A percentile compares a stretch with the other conserved stretches of the same genome.
These are phyloP conservation scores for Drosophila mimetica DNA, from an alignment of 2,888 invertebrate species.

Conservation along the genomic window DNA sequence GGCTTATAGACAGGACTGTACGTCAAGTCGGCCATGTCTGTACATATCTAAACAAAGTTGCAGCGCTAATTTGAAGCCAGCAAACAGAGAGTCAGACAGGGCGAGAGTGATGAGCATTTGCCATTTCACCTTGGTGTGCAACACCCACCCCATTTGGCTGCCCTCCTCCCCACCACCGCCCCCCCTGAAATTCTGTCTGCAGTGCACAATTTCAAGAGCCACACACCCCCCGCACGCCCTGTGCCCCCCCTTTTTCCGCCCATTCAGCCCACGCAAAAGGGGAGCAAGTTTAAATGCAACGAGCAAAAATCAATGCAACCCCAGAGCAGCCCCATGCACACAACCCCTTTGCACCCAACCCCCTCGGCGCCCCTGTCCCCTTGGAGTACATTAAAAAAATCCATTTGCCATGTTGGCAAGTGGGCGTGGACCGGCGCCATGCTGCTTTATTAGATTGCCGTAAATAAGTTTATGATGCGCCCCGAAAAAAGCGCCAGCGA, in stretches of 20 bases:
- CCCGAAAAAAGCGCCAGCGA: constrained; percentile 46
- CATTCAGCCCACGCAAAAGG: constrained; percentile 54
- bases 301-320: constrained; percentile 80
- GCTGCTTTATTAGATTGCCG: constrained; percentile 75
- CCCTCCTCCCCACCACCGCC: neutral
- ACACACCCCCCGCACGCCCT: neutral
- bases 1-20: constrained; percentile 30
- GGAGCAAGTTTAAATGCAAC: constrained; percentile 80
- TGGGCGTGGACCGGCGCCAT: constrained; percentile 72
- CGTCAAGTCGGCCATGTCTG: constrained; percentile 28
- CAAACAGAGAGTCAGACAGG: constrained; percentile 40
- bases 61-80: constrained; percentile 75
- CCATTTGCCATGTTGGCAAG: constrained; percentile 50
- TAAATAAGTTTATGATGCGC: constrained; percentile 74
- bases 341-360: neutral
- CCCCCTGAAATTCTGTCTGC: constrained; percentile 70
- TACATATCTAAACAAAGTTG: constrained; percentile 57
- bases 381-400: constrained; percentile 44
- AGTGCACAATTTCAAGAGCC: constrained; percentile 73
- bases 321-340: constrained; percentile 59
- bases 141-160: neutral
- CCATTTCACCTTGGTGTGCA: constrained; percentile 65
- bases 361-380: neutral
- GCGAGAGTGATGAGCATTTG: constrained; percentile 46
- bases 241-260: neutral